Evolutionary conservation across 2,113 vertebrate species (phyloP).

Genomic region (Patagioenas fasciata): DNA sequence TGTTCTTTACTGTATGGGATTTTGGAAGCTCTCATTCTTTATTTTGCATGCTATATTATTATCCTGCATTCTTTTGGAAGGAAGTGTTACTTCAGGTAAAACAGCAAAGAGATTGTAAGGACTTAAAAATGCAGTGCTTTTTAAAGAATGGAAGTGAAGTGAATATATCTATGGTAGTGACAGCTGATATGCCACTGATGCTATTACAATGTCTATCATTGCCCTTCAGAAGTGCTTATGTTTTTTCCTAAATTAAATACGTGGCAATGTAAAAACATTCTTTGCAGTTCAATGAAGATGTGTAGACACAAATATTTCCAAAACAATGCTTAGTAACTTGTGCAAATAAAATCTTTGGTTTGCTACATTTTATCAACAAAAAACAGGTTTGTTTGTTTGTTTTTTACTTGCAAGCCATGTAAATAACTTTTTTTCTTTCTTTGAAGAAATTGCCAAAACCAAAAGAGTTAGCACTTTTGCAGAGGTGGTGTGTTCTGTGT

Average conservation of each 20-base stretch:
- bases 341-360: neutral
- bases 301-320: neutral
- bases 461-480: neutral
- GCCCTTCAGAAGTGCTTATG: neutral
- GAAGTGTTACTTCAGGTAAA: neutral
- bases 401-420: neutral
- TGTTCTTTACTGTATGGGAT: neutral
- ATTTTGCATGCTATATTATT: neutral
- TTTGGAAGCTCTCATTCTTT: neutral
- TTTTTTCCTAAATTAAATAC: neutral
- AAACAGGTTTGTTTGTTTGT: accelerated
- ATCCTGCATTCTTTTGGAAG: neutral
- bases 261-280: neutral
- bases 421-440: neutral
- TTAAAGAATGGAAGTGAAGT: neutral
- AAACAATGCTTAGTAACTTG: neutral
- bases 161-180: neutral
- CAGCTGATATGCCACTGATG: neutral
- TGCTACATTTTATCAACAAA: neutral
- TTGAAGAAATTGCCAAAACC: neutral
- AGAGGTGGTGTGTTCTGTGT: neutral
- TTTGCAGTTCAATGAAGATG: neutral
- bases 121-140: neutral
- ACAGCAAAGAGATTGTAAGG: neutral
- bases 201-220: neutral